Evolutionary conservation across 1,140 invertebrate genomes (phyloP), one percentile per base, ranked within the genome.

Genomic region (Atta colombica): DNA sequence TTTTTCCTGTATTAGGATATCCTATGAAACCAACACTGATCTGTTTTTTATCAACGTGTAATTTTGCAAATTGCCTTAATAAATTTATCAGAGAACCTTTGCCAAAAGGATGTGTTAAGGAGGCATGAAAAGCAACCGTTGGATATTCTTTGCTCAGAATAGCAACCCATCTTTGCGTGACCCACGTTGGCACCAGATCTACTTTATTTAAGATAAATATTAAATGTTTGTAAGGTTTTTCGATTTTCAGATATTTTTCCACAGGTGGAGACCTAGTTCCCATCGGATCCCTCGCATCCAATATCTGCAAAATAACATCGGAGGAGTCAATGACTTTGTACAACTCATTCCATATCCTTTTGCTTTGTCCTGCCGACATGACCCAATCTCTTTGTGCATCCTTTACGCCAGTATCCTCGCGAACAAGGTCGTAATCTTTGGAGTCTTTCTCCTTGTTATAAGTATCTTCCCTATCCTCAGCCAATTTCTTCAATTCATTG

Each of bases 251-350:
- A 93, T 97, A 98, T 77, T 97, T 96, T 94, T 98, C 98, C 65
- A 99, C 97, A 90, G 99, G 98, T 68, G 98, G 97, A 89, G 98
- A 99, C 85, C 99, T 96, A 1, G 99, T 99, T 5, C 99, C 99
- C 95, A 98, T 96, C 0, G 99, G 99, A 96, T 99, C 98, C 88
- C 99, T 96, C 0, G 99, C 98, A 96, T 99, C 99, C 65, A 99
- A 95, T 6, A 98, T 97, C 96, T 99, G 98, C 18, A 99, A 95
- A 31, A 99, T 94, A 8, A 99, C 99, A 97, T 99, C 99, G 1
- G 99, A 99, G 10, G 99, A 99, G 95, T 99, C 99, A 68, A 99
- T 98, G 12, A 99, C 99, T 97, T 99, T 99, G 94, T 99, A 99
- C 8, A 99, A 95, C 95, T 99, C 99, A 96, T 99, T 99, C 99